Evolutionary conservation across 2,113 vertebrate species (phyloP).

Genomic region (Daphoenositta chrysoptera): DNA sequence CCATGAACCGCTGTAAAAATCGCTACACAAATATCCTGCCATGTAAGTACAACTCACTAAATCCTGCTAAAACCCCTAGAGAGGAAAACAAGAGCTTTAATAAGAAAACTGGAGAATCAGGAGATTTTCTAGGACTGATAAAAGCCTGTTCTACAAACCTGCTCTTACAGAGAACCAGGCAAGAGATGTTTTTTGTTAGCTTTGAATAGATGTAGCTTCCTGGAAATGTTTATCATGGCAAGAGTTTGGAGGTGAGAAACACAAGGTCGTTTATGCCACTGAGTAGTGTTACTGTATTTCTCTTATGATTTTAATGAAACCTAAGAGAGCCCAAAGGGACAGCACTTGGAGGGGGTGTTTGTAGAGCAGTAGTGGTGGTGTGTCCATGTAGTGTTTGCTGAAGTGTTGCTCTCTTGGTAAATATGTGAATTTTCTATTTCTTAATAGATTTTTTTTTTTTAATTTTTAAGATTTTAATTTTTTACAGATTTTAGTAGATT

Average conservation of each 20-base stretch:
- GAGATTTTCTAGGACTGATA: background rate
- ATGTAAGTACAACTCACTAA: conserved; percentile 75
- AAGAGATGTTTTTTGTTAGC: background rate
- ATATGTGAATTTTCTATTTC: background rate
- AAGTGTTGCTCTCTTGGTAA: background rate
- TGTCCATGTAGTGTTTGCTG: background rate
- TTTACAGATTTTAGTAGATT: background rate
- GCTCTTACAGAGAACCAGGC: background rate
- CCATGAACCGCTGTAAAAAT: conserved; percentile 92
- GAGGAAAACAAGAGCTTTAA: background rate
- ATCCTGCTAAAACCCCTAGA: background rate
- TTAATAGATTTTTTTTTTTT: background rate
- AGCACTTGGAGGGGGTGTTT: background rate
- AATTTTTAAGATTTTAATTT: too few relatives aligned
- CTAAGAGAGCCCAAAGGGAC: background rate
- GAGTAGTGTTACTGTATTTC: background rate
- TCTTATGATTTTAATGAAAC: background rate
- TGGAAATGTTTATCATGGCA: background rate
- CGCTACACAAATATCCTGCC: conserved; percentile 98
- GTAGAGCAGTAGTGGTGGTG: background rate
- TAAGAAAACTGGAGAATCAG: background rate
- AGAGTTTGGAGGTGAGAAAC: background rate
- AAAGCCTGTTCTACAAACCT: background rate
- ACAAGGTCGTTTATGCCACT: background rate
- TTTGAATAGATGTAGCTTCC: background rate